Conservation (phyloP, 1,140 invertebrate genomes). For the Theocolax elegans region DNA sequence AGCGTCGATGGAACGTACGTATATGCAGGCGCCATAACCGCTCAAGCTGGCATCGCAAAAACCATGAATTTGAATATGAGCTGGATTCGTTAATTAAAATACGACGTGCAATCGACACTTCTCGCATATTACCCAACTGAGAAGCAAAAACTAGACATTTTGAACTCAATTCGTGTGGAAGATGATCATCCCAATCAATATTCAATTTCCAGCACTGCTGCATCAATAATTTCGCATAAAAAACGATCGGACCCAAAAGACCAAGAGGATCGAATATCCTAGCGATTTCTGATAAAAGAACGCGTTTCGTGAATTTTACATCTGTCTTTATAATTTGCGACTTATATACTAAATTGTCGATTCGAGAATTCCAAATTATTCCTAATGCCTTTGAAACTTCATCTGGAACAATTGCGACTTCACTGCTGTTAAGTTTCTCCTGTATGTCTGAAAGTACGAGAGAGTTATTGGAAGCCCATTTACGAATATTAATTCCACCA, state of each 20-base stretch:
- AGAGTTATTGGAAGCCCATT: conserved; percentile 29
- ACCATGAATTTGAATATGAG: neutral
- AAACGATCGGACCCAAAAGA: too few relatives aligned
- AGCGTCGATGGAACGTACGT: neutral
- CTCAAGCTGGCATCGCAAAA: neutral
- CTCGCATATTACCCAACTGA: neutral
- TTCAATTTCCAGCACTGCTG: neutral
- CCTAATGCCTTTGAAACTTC: too few relatives aligned
- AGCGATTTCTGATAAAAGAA: conserved; percentile 35
- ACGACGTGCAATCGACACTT: neutral
- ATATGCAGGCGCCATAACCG: neutral
- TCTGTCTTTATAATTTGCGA: neutral
- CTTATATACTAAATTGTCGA: too few relatives aligned
- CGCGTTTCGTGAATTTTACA: conserved; percentile 44
- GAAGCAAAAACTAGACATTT: neutral
- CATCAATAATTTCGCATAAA: neutral
- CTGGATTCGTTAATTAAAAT: neutral
- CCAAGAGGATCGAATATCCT: neutral
- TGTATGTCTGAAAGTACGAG: neutral
- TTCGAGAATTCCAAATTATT: too few relatives aligned
- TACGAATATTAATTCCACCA: conserved; percentile 19
- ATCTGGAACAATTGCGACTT: too few relatives aligned
- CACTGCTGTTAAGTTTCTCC: too few relatives aligned
- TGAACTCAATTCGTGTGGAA: neutral
- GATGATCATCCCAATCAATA: neutral